These are phyloP conservation scores for Plodia interpunctella DNA, from an alignment of 1,140 invertebrate species.

Conservation along the genomic window DNA sequence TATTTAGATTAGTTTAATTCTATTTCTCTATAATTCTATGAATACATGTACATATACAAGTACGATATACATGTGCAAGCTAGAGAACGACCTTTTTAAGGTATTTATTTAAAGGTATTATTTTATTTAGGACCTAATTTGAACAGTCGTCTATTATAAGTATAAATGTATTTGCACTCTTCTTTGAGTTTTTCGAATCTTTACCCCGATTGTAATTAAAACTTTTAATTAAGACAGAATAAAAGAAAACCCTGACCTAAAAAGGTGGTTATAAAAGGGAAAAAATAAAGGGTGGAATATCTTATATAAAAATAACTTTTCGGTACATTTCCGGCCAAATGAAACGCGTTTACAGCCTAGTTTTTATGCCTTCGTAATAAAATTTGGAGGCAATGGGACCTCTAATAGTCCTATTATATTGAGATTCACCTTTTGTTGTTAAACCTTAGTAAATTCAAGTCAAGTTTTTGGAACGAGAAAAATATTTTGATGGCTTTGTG, in stretches of 20 bases:
- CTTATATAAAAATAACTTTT: background rate
- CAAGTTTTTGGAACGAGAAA: background rate
- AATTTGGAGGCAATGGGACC: background rate
- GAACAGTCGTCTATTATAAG: too few relatives aligned
- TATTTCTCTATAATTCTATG: too few relatives aligned
- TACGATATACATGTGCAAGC: too few relatives aligned
- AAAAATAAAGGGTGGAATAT: background rate
- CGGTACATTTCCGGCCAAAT: background rate
- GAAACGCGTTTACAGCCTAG: background rate
- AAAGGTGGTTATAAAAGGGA: background rate
- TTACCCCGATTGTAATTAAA: background rate
- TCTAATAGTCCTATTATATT: background rate
- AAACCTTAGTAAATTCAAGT: background rate
- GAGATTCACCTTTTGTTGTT: constrained; percentile 2
- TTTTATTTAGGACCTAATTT: too few relatives aligned
- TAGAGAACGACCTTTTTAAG: too few relatives aligned
- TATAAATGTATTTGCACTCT: background rate
- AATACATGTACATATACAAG: too few relatives aligned
- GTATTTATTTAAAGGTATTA: too few relatives aligned
- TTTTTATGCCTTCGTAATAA: background rate
- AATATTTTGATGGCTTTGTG: background rate
- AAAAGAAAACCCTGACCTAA: background rate
- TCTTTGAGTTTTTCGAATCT: background rate
- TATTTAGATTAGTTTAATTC: too few relatives aligned
- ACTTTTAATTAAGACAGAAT: background rate